Conservation (phyloP, 2,888 invertebrate species). For the Leptarthrus brevirostris region DNA sequence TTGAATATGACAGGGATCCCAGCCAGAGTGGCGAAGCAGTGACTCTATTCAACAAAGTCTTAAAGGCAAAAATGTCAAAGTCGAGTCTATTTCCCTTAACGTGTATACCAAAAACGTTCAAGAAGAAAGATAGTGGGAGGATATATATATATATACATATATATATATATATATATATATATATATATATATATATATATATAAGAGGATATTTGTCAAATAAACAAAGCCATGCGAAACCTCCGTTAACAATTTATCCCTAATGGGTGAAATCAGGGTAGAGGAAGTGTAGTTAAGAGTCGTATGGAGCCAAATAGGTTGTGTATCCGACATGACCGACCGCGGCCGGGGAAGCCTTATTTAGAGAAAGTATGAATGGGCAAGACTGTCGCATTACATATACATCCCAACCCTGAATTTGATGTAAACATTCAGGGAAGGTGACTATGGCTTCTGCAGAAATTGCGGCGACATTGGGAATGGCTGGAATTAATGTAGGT, state of each 20-base stretch:
- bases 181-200: slow-evolving; percentile 7
- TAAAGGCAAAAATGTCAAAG: slow-evolving; percentile 14
- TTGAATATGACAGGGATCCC: neutral
- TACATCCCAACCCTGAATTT: neutral
- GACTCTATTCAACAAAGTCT: neutral
- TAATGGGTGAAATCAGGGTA: no score
- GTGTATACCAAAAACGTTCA: slow-evolving; percentile 3
- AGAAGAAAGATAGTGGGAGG: neutral
- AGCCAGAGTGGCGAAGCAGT: no score
- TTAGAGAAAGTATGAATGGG: neutral
- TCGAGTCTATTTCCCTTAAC: slow-evolving; percentile 16
- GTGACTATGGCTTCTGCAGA: neutral
- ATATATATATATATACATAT: slow-evolving; percentile 14
- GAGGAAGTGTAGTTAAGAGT: no score
- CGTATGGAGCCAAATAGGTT: no score
- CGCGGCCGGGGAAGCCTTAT: no score
- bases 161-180: slow-evolving; percentile 14
- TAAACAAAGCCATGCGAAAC: slow-evolving; percentile 9
- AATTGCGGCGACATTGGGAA: neutral
- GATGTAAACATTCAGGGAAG: neutral
- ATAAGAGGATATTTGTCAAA: slow-evolving; percentile 30
- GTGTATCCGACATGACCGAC: no score
- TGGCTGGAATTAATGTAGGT: no score
- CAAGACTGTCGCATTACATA: neutral
- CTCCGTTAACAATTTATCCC: slow-evolving; percentile 26